phyloP scores from a whole-genome alignment of 2,113 vertebrate genomes.

The Leptodactylus fuscus region DNA sequence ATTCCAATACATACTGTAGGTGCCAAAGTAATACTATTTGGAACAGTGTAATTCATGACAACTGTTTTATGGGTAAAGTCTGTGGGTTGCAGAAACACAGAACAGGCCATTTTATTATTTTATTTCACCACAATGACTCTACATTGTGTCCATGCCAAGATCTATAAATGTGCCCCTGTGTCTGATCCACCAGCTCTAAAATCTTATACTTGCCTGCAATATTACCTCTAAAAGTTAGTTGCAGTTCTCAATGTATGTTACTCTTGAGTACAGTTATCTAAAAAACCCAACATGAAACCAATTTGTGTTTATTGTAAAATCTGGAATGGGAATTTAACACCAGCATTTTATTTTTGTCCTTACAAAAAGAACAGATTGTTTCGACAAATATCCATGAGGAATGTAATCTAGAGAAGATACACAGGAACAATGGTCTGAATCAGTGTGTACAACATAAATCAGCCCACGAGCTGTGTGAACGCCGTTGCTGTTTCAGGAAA shows the following conservation, averaged over 20 bases:
- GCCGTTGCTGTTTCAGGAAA: conserved; percentile 1
- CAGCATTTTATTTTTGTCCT: conserved; percentile 53
- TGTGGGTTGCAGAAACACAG: background rate
- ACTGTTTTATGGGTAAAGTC: conserved; percentile 30
- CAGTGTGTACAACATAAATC: conserved; percentile 44
- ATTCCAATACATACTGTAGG: background rate
- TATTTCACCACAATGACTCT: conserved; percentile 34
- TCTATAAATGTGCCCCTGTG: conserved; percentile 42
- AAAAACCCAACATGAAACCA: conserved; percentile 56
- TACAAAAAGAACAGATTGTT: conserved; percentile 54
- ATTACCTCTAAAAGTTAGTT: conserved; percentile 23
- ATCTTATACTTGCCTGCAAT: conserved; percentile 37
- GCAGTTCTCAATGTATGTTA: conserved; percentile 41
- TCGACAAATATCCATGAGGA: conserved; percentile 44
- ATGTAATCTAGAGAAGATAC: conserved; percentile 49
- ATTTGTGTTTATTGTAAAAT: conserved; percentile 58
- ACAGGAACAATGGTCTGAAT: conserved; percentile 25
- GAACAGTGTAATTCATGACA: conserved; percentile 4
- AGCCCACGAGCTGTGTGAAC: conserved; percentile 7
- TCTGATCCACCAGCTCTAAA: conserved; percentile 41
- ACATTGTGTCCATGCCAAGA: background rate
- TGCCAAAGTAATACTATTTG: background rate
- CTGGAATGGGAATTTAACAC: conserved; percentile 50
- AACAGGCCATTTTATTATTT: conserved; percentile 25
- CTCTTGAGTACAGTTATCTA: conserved; percentile 55